Evolutionary conservation across 2,113 vertebrate genomes (phyloP), one percentile per base, ranked within the genome.

Genomic region (Xiphophorus maculatus): DNA sequence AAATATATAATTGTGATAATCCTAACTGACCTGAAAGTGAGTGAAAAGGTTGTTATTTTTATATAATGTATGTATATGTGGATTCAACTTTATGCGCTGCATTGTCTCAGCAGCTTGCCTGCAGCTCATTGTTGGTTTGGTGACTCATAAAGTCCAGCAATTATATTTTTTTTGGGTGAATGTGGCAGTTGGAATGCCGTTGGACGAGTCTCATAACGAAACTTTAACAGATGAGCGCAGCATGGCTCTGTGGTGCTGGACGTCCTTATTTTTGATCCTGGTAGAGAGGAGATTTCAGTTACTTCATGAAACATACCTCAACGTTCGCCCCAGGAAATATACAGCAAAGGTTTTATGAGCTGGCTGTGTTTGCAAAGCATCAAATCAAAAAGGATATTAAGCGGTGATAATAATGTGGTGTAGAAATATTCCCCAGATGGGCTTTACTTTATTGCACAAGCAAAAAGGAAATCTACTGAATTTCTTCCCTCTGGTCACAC

Each of bases 241-340:
- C 19, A 22, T 65, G 25, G 62, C 48, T 27, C 22, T 8, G 58
- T 33, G 60, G 51, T 22, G 51, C 35, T 13, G 2, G 54, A n/a
- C 54, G 12, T 28, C 12, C 68, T 48, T n/a, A 27, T 69, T 64
- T 73, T 71, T 14, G 44, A 67, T 61, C 27, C 66, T 63, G 19
- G 13, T 67, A 33, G 17, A 65, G 29, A 83, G 69, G 0, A 44
- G 42, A 73, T 61, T 69, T 76, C 85, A 76, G 76, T 85, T 87
- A 87, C 70, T 3, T 12, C 17, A 19, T 48, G 17, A 48, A 48
- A 48, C 17, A 5, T 6, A 19, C 44, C 17, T 19, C 17, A 48
- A 15, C 15, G 14, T 17, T 48, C 5, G 17, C 44, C 5, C 42
- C 17, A 48, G 17, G 5, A 48, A 48, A 48, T 48, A 17, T 19